Evolutionary conservation across 2,113 vertebrate species (phyloP), one percentile per base, ranked within the genome.

Genomic region (Varanus salvator): DNA sequence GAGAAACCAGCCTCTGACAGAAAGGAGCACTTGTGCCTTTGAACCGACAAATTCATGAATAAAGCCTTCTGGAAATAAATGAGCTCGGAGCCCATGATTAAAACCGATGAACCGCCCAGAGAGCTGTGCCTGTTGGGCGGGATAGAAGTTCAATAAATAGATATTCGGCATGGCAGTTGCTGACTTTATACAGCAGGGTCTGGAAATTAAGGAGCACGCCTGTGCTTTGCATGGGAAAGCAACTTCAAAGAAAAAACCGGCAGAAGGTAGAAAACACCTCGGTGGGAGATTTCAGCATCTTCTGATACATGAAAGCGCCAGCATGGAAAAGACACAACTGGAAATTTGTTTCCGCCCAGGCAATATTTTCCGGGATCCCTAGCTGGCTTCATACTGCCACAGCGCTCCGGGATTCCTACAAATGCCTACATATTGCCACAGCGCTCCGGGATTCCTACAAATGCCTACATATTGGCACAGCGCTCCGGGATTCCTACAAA

Each of bases 21-120:
- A 80, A 84, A 87, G 76, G 34, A 71, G 54, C 68, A 38, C 69
- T 77, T 92, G 86, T 87, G 87, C 69, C 71, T 92, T 87, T 88
- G 76, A 93, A 94, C 48, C 77, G 85, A 81, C 38, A 93, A 88
- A 87, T 66, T 77, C 88, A 80, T 8, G 50, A 84, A 92, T 64
- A 84, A 85, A 74, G 23, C 68, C 75, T 78, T 69, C 89, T 87
- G 71, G 75, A 31, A 91, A 77, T 44, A 44, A 66, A 87, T 80
- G 84, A 78, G 85, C 68, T 60, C 72, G 71, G n/a, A 8, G 29
- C 19, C 31, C 23, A 84, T 68, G 54, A 89, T 77, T 87, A 75
- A 91, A 85, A 94, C 74, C 52, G 88, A 82, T 44, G 38, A 44
- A 44, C 38, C 38, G 38, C 38, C 38, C 38, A 44, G 38, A 44